A percentile compares a stretch with the other conserved stretches of the same genome.
phyloP scores from a whole-genome alignment of 2,113 vertebrate species.

The Apaloderma vittatum region DNA sequence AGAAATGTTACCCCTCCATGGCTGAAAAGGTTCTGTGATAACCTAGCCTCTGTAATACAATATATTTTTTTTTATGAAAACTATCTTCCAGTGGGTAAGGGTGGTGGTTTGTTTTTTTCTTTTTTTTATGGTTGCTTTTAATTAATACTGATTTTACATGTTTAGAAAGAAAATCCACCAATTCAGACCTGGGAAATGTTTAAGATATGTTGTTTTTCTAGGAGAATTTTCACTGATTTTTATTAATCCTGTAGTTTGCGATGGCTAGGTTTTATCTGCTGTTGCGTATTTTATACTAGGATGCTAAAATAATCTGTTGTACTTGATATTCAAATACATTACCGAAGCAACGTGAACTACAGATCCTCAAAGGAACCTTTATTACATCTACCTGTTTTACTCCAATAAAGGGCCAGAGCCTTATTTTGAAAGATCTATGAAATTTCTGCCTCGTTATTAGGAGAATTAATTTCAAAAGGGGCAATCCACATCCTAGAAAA shows the following conservation, averaged over 20 bases:
- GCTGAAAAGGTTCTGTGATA: background rate
- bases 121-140: background rate
- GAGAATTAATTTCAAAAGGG: slow-evolving; percentile 79
- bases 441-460: slow-evolving; percentile 66
- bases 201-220: background rate
- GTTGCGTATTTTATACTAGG: background rate
- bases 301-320: background rate
- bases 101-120: background rate
- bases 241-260: background rate
- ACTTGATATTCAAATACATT: background rate
- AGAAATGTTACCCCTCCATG: background rate
- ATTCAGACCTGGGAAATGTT: background rate
- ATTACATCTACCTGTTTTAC: background rate
- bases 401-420: background rate
- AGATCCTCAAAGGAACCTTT: background rate
- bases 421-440: slow-evolving; percentile 55
- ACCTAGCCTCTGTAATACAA: background rate
- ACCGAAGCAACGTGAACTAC: background rate
- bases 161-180: slow-evolving; percentile 1
- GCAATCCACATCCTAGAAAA: slow-evolving; percentile 73
- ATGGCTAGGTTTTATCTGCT: background rate
- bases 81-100: background rate
- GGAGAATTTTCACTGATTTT: background rate
- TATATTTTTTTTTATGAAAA: background rate
- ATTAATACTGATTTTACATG: background rate